Base-by-base conservation (phyloP, 2,797 vertebrate species). In the Platyrinchus mystaceus region DNA sequence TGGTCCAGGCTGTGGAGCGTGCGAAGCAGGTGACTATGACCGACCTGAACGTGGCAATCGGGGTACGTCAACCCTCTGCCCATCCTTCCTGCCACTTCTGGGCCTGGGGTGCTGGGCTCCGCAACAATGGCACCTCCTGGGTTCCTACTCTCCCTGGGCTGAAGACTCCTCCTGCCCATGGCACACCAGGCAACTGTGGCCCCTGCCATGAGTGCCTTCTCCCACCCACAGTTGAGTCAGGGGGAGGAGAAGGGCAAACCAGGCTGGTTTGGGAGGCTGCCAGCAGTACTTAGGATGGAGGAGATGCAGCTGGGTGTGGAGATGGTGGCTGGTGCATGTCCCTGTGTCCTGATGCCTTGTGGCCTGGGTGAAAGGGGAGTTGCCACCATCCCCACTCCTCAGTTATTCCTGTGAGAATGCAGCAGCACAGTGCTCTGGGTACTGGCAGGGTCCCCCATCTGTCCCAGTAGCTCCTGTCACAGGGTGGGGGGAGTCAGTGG, bases 21-120 rank as follows among this genome's bases (percentile, higher is more conserved):
- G 99, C 99, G 97, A 99, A 99, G 98, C 99, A 99, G 98, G 99
- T 99, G 98, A 99, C 99, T 98, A 99, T 99, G 99, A 98, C 98
- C 97, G 99, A 99, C 98, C 98, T 99, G 98, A 99, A 99, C 98
- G 98, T 98, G 94, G 98, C 98, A 43, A 99, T 99, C 96, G 99
- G 99, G 98, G 99, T 99, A 98, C 97, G 98, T 97, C 68, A 34
- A 91, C 67, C 77, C 88, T 84, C 96, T 64, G 84, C 75, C 90
- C 58, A 0, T 44, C 64, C 50, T 26, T 43, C 84, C 59, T 7
- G 1, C 37, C 22, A 1, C 60, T 44, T 39, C 73, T 3, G 6
- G 6, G 36, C 83, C 9, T 1, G 43, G 67, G 13, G 37, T 47
- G 73, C 70, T 67, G 86, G 59, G 73, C 18, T 64, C 60, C 0